Base-by-base conservation (phyloP, 1,140 invertebrate species). In the Aphaenogaster floridana region DNA sequence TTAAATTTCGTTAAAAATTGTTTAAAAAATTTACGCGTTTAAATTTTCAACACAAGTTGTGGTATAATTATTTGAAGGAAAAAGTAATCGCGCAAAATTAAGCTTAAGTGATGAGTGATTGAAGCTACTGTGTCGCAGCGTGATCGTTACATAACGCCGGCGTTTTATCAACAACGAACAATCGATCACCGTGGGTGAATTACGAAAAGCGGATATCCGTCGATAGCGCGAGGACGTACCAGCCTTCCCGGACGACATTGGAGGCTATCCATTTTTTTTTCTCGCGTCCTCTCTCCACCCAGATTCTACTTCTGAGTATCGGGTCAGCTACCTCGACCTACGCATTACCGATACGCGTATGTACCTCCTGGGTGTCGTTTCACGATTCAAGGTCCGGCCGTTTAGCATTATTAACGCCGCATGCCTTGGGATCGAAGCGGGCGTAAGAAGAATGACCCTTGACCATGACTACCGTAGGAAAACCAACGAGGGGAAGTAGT, bases 161-260 rank as follows among this genome's bases (percentile, higher is more conserved):
- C 39, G 39, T 34, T 54, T 83, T 71, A 81, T 86, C 85, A 86
- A 86, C 50, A 42, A 34, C 64, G 64, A 81, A 61, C 34, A 36
- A 86, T 86, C 86, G 64, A 86, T 86, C 68, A 71, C 54, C 34
- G 13, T 13, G 76, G 64, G 36, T 86, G 45, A 76, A 86, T 86
- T 83, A 86, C 86, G 78, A 72, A 86, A 86, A 83, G 9, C 86
- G 81, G 87, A 89, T 89, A 86, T 89, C 81, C 81, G 59, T 45
- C 52, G 81, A 86, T 78, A 69, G 69, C 42, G 42, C 28, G 71
- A 87, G 84, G 69, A 77, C 74, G 34, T 76, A 34, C 34, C 48
- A 66, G 42, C 39, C 42, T 85, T 17, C 50, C 52, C 13, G 34
- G 5, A 61, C 42, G 59, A 59, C 74, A 88, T 81, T 88, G 54